A percentile compares a stretch with the other conserved stretches of the same genome.
Conservation (phyloP, 2,888 invertebrate genomes). For the Patella pellucida region DNA sequence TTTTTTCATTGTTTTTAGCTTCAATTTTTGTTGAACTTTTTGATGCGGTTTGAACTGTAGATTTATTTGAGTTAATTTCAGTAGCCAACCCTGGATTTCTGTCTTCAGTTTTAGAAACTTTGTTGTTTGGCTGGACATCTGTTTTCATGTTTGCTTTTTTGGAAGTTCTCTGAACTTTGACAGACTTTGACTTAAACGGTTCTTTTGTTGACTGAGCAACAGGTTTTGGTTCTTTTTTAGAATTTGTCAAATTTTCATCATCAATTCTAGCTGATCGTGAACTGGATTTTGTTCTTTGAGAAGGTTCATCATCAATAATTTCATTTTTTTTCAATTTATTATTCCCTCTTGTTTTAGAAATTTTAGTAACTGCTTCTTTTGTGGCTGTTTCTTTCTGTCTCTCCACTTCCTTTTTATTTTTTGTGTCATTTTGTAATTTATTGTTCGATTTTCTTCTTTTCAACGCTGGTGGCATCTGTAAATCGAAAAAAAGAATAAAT, state of each 20-base stretch:
- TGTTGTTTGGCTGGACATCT: background rate
- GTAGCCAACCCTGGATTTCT: background rate
- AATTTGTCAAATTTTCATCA: no score
- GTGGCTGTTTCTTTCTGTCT: background rate
- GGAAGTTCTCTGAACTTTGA: background rate
- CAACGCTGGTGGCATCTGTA: conserved; percentile 4
- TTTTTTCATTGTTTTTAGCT: background rate
- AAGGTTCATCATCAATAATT: background rate
- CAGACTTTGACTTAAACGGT: no score
- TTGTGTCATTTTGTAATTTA: background rate
- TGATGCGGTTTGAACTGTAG: background rate
- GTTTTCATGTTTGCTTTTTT: background rate
- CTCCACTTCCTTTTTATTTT: background rate
- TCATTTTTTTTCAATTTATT: background rate
- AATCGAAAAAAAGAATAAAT: background rate
- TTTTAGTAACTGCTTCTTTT: background rate
- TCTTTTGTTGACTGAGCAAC: no score
- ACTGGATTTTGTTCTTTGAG: background rate
- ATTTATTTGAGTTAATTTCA: background rate
- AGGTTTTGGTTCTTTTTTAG: no score
- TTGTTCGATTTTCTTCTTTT: background rate
- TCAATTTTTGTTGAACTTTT: background rate
- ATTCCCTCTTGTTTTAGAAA: background rate
- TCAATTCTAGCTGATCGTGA: no score
- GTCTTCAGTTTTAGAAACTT: background rate